Evolutionary conservation across 2,113 vertebrate genomes (phyloP).

Genomic region (Clupea harengus): DNA sequence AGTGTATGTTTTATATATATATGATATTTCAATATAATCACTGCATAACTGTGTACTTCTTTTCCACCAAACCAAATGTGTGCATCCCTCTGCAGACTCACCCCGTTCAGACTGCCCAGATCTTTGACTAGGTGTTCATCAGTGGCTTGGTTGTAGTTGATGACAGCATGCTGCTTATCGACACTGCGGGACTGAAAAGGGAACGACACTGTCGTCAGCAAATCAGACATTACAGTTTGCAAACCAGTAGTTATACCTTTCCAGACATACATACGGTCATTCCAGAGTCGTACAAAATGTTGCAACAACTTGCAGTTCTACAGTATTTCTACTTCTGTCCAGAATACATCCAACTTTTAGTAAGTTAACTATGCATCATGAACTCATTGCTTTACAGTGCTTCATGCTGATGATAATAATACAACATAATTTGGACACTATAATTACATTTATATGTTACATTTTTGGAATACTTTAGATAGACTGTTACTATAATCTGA

Average conservation of each 20-base stretch:
- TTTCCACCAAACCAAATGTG: too few species aligned
- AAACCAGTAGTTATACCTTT: not conserved
- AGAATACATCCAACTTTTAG: not conserved
- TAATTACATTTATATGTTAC: not conserved
- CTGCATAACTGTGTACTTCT: too few species aligned
- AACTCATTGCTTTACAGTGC: not conserved
- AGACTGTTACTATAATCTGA: not conserved
- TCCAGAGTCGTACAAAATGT: not conserved
- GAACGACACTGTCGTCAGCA: conserved; percentile 1
- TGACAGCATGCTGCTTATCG: conserved; percentile 96
- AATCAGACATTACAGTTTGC: not conserved
- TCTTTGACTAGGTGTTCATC: conserved; percentile 97
- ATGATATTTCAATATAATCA: too few species aligned
- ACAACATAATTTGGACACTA: not conserved
- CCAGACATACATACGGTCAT: not conserved
- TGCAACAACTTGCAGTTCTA: not conserved
- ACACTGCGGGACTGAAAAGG: conserved; percentile 89
- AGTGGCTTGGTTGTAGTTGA: conserved; percentile 89
- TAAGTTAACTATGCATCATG: not conserved
- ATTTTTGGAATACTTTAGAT: not conserved
- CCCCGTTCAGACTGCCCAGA: conserved; percentile 94
- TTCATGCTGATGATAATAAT: not conserved
- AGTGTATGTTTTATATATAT: too few species aligned
- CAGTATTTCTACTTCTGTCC: not conserved
- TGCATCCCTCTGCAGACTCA: conserved; percentile 63